Evolutionary conservation across 1,140 invertebrate species (phyloP).

Genomic region (Lethocerus indicus): DNA sequence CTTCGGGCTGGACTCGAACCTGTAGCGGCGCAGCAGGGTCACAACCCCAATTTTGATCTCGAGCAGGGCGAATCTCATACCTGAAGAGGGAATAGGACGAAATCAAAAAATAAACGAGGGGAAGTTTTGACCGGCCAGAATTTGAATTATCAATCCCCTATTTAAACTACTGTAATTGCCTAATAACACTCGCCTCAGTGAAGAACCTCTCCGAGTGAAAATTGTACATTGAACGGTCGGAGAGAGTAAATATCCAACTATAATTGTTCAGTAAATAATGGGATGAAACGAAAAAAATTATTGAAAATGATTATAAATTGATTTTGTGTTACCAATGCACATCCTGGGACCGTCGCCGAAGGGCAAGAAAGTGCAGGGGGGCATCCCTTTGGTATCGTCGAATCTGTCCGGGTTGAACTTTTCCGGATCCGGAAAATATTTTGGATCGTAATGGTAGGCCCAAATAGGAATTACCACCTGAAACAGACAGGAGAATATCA

Average conservation of each 20-base stretch:
- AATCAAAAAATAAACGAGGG: too few species aligned
- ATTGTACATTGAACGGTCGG: too few species aligned
- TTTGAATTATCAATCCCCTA: too few species aligned
- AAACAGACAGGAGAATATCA: too few species aligned
- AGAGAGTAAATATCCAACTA: too few species aligned
- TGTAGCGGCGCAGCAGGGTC: neutral
- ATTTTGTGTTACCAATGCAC: constrained; percentile 32
- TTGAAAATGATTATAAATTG: neutral
- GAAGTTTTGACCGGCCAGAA: too few species aligned
- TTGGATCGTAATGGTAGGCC: constrained; percentile 36
- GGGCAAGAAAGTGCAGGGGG: constrained; percentile 26
- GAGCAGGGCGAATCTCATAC: constrained; percentile 4
- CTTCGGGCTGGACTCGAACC: neutral
- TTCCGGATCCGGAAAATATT: constrained; percentile 34
- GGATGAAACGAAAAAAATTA: neutral
- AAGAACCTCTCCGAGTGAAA: too few species aligned
- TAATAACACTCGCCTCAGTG: too few species aligned
- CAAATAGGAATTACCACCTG: constrained; percentile 35
- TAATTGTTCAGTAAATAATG: neutral
- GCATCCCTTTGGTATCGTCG: constrained; percentile 25
- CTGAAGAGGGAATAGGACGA: constrained; percentile 1
- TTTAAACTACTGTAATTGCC: too few species aligned
- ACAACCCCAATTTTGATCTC: constrained; percentile 8
- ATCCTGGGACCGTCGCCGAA: constrained; percentile 43
- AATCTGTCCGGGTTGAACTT: constrained; percentile 35